phyloP scores from a whole-genome alignment of 2,797 vertebrate species.

The Chiloscyllium punctatum region DNA sequence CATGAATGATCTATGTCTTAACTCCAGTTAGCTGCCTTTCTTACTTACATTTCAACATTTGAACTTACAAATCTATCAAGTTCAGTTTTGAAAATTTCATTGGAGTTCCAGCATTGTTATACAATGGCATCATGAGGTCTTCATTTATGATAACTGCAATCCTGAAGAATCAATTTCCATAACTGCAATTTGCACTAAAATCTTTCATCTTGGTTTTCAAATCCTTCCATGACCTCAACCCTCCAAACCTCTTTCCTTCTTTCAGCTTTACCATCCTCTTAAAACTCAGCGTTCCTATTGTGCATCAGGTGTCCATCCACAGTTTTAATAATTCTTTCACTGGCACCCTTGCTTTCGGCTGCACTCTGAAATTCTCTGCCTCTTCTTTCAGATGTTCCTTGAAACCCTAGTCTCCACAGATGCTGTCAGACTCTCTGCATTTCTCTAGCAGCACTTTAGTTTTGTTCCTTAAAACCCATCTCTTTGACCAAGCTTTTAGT shows the following conservation, averaged over 20 bases:
- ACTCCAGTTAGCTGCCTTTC: not conserved
- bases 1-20: not conserved
- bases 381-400: not conserved
- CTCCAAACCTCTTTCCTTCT: not conserved
- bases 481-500: not conserved
- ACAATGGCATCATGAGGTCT: not conserved
- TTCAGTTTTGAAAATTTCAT: not conserved
- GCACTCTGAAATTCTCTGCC: not conserved
- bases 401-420: not conserved
- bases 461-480: not conserved
- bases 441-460: too few species aligned
- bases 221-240: not conserved
- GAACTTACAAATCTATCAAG: not conserved
- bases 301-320: not conserved
- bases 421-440: too few species aligned
- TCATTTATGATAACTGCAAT: not conserved
- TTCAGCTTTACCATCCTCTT: not conserved
- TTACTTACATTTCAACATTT: not conserved
- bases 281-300: not conserved
- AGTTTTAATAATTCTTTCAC: not conserved
- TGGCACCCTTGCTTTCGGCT: not conserved
- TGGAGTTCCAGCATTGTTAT: not conserved
- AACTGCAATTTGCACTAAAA: not conserved
- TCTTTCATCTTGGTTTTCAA: not conserved
- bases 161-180: not conserved